Conservation (phyloP, 2,888 invertebrate genomes). For the Tipula unca region DNA sequence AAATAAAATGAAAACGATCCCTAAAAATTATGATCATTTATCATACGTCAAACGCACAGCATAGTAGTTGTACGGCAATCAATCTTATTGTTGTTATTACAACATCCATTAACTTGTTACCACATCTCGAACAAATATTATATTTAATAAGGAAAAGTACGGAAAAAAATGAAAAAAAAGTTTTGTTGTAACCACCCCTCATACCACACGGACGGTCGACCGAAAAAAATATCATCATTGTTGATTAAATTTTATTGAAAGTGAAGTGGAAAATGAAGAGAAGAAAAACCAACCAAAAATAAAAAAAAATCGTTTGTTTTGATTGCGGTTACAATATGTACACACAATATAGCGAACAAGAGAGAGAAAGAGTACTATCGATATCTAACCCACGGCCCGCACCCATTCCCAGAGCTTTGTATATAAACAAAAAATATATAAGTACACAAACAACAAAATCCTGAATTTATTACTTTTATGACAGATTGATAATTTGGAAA, state of each 20-base stretch:
- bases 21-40: slow-evolving; percentile 16
- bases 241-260: slow-evolving; percentile 8
- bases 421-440: not conserved
- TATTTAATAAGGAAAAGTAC: not conserved
- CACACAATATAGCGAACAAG: not conserved
- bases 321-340: not conserved
- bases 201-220: not conserved
- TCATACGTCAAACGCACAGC: slow-evolving; percentile 18
- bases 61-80: not conserved
- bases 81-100: slow-evolving; percentile 15
- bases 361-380: not conserved
- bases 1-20: not conserved
- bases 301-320: not conserved
- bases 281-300: not conserved
- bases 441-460: not conserved
- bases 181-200: not conserved
- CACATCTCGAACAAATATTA: slow-evolving; percentile 8
- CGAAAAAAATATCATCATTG: not conserved
- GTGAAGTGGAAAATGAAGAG: not conserved
- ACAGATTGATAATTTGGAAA: slow-evolving; percentile 14
- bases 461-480: not conserved
- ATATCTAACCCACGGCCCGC: not conserved
- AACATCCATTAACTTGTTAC: slow-evolving; percentile 14
- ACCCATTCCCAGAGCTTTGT: not conserved
- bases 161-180: not conserved